Evolutionary conservation across 2,888 invertebrate species (phyloP).

Genomic region (Tetropium fuscum): DNA sequence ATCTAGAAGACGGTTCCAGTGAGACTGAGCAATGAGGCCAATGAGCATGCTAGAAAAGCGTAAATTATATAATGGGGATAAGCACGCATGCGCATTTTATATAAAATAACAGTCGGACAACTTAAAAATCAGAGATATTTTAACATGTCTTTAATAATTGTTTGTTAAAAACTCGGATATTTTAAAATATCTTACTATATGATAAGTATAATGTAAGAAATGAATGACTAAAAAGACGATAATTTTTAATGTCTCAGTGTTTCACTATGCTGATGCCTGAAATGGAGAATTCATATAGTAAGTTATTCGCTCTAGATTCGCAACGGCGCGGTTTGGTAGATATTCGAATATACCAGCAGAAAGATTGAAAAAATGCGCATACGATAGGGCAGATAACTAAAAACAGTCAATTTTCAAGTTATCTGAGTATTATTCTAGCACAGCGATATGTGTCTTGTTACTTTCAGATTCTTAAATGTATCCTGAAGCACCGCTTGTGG

Average conservation of each 20-base stretch:
- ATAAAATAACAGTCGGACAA: constrained; percentile 13
- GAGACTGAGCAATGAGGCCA: constrained; percentile 3
- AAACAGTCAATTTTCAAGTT: background rate
- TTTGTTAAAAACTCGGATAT: background rate
- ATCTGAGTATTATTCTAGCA: no score
- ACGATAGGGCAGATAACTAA: background rate
- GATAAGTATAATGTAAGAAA: constrained; percentile 8
- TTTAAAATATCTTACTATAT: background rate
- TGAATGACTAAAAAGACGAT: constrained; percentile 5
- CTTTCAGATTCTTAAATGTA: no score
- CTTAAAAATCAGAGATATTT: constrained; percentile 11
- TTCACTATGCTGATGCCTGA: constrained; percentile 3
- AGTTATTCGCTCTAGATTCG: background rate
- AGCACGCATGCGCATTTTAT: constrained; percentile 3
- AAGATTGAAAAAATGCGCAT: constrained; percentile 1
- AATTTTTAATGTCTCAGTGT: constrained; percentile 5
- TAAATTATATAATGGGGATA: constrained; percentile 1
- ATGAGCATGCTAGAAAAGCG: background rate
- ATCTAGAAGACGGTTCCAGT: constrained; percentile 11
- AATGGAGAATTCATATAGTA: constrained; percentile 4
- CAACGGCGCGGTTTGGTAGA: background rate
- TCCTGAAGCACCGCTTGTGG: no score
- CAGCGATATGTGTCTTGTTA: no score
- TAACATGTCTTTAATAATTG: background rate
- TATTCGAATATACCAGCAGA: background rate